Evolutionary conservation across 2,888 invertebrate genomes (phyloP).

Genomic region (Hemistola chrysoprasaria): DNA sequence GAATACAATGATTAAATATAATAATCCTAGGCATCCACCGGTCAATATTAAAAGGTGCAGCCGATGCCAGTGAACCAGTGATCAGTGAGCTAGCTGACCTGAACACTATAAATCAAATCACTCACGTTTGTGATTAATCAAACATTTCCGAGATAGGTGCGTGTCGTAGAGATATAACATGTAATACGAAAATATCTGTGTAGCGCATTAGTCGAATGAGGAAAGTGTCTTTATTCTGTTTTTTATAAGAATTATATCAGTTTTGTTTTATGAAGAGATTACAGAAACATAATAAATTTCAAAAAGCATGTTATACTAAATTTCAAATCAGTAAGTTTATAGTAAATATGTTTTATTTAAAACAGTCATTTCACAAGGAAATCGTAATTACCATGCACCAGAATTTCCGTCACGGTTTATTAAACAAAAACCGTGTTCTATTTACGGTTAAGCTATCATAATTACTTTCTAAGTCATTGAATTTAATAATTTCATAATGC

Average conservation of each 20-base stretch:
- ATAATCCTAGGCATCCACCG: conserved; percentile 24
- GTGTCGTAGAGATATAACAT: conserved; percentile 33
- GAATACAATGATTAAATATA: conserved; percentile 22
- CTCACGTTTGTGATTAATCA: conserved; percentile 73
- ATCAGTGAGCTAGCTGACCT: conserved; percentile 30
- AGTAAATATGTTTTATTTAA: no score
- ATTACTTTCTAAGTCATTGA: conserved; percentile 48
- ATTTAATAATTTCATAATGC: conserved; percentile 56
- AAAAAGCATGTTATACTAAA: no score
- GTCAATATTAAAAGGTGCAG: conserved; percentile 31
- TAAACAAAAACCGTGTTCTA: conserved; percentile 18
- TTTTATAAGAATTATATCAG: no score
- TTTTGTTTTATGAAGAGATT: no score
- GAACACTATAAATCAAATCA: conserved; percentile 72
- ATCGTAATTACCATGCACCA: conserved; percentile 10
- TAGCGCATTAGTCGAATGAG: no score
- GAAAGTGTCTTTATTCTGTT: no score
- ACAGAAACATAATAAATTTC: no score
- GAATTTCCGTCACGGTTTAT: conserved; percentile 20
- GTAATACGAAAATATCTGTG: conserved; percentile 30
- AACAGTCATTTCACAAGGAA: conserved; percentile 2
- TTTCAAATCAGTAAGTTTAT: no score
- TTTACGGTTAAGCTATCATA: conserved; percentile 22
- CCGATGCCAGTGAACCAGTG: conserved; percentile 34
- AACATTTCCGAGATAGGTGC: conserved; percentile 47